Evolutionary conservation across 1,140 invertebrate genomes (phyloP).

Genomic region (Colletes gigas): DNA sequence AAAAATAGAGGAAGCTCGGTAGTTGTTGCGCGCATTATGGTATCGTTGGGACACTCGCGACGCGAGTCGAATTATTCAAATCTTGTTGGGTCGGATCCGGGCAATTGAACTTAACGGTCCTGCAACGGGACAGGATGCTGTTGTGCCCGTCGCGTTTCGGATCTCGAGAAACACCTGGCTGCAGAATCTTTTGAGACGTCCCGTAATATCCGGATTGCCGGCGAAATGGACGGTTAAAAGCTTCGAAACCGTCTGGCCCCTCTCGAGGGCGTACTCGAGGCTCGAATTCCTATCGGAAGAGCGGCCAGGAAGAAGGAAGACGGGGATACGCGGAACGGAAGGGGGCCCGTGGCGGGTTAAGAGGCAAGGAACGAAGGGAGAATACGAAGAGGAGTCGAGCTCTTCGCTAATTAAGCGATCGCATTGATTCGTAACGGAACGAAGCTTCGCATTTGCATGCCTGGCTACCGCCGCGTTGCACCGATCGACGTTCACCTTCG

Average conservation of each 20-base stretch:
- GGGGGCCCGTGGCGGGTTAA: conserved; percentile 23
- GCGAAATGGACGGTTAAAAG: conserved; percentile 63
- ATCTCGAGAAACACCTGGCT: conserved; percentile 34
- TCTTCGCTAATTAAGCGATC: conserved; percentile 68
- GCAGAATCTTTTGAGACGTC: conserved; percentile 47
- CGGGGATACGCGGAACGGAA: conserved; percentile 4
- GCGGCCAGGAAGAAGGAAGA: conserved; percentile 28
- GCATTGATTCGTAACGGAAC: conserved; percentile 62
- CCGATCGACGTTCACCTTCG: conserved; percentile 43
- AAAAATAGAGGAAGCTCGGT: too few species aligned
- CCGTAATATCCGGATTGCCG: conserved; percentile 62
- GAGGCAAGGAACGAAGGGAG: conserved; percentile 29
- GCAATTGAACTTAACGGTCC: conserved; percentile 12
- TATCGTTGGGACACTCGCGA: not conserved
- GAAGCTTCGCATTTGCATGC: conserved; percentile 59
- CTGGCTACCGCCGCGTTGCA: conserved; percentile 39
- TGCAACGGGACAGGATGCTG: not conserved
- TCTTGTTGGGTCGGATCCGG: not conserved
- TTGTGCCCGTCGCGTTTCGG: not conserved
- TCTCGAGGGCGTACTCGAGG: conserved; percentile 40
- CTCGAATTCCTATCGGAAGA: conserved; percentile 53
- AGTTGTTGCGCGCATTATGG: not conserved
- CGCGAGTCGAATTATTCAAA: conserved; percentile 29
- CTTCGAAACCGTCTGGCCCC: conserved; percentile 56
- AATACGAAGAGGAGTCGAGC: conserved; percentile 16